Evolutionary conservation across 2,888 invertebrate species (phyloP).

Genomic region (Hemaris fuciformis): DNA sequence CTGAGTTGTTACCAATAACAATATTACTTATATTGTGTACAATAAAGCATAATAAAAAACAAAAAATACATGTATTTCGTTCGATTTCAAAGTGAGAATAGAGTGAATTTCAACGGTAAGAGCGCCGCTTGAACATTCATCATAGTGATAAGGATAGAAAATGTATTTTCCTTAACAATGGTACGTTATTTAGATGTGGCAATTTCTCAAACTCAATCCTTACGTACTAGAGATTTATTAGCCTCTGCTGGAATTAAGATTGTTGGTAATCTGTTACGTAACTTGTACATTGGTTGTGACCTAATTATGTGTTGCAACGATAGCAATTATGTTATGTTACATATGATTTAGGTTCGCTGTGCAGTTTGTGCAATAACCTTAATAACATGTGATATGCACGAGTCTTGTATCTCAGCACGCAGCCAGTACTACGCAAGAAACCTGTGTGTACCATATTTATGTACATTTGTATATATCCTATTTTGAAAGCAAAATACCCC

Average conservation of each 20-base stretch:
- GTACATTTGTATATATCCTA: too few species aligned
- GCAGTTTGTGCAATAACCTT: too few species aligned
- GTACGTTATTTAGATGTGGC: constrained; percentile 21
- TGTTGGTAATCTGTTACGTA: background rate
- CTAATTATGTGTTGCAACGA: background rate
- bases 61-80: background rate
- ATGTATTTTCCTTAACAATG: constrained; percentile 28
- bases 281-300: background rate
- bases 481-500: too few species aligned
- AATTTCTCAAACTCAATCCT: constrained; percentile 19
- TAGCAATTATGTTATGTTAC: too few species aligned
- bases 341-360: background rate
- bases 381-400: too few species aligned
- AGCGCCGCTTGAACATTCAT: constrained; percentile 24
- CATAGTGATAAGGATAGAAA: constrained; percentile 23
- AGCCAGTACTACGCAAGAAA: too few species aligned
- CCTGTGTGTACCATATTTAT: too few species aligned
- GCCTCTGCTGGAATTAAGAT: background rate
- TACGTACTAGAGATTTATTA: constrained; percentile 21
- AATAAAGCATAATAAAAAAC: too few species aligned
- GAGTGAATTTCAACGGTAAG: constrained; percentile 14
- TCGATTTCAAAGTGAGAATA: background rate
- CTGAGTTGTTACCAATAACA: too few species aligned
- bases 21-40: too few species aligned
- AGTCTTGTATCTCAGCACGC: too few species aligned